phyloP scores from a whole-genome alignment of 2,888 invertebrate species.

The Lagria hirta region DNA sequence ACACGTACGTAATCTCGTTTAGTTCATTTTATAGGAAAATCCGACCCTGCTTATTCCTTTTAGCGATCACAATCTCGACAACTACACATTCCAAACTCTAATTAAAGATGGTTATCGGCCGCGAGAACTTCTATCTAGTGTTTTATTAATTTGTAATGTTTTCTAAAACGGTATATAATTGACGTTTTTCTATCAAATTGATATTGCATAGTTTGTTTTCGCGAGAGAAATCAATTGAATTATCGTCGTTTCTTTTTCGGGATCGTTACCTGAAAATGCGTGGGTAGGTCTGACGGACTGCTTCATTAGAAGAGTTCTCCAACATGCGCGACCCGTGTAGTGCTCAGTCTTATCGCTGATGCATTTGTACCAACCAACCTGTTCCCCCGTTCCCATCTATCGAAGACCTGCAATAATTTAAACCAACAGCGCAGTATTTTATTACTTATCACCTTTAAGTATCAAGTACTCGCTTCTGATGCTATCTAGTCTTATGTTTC shows the following conservation, averaged over 20 bases:
- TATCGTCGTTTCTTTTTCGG: too few relatives aligned
- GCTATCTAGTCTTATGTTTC: slow-evolving; percentile 40
- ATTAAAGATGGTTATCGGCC: slow-evolving; percentile 44
- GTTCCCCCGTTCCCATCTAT: slow-evolving; percentile 40
- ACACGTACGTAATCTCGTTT: slow-evolving; percentile 28
- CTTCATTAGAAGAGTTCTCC: slow-evolving; percentile 52
- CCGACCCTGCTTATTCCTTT: slow-evolving; percentile 27
- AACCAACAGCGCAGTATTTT: slow-evolving; percentile 39
- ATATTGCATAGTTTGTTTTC: too few relatives aligned
- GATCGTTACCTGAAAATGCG: too few relatives aligned
- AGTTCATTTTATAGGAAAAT: too few relatives aligned
- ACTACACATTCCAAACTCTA: slow-evolving; percentile 44
- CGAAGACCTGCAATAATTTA: slow-evolving; percentile 38
- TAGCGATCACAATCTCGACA: slow-evolving; percentile 37
- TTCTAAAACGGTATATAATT: too few relatives aligned
- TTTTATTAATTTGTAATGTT: slow-evolving; percentile 53
- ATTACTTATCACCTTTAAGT: slow-evolving; percentile 42
- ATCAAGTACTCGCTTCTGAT: slow-evolving; percentile 41
- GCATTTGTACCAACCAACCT: slow-evolving; percentile 51
- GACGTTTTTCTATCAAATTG: too few relatives aligned
- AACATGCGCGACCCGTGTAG: slow-evolving; percentile 53
- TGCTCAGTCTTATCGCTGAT: slow-evolving; percentile 50
- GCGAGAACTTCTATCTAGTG: slow-evolving; percentile 50
- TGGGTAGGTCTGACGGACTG: slow-evolving; percentile 52
- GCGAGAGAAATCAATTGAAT: too few relatives aligned